Evolutionary conservation across 2,113 vertebrate genomes (phyloP), one percentile per base, ranked within the genome.

Genomic region (Clarias magur): DNA sequence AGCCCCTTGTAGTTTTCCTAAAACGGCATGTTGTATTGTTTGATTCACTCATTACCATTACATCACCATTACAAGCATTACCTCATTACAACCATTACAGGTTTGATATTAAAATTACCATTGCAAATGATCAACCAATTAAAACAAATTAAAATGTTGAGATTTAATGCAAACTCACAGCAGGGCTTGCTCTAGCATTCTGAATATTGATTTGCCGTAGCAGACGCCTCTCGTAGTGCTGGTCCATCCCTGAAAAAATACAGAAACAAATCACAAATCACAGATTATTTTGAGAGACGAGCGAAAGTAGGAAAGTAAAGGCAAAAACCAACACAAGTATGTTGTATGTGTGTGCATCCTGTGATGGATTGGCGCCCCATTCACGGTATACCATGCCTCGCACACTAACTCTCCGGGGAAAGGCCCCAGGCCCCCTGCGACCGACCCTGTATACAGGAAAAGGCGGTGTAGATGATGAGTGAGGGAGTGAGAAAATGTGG

Each of bases 171-270:
- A 25, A n/a, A 97, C 97, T 97, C 91, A 99, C 98, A 1, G 96
- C 92, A 0, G 98, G 97, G 93, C 97, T 97, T 1, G 95, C 96
- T 84, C 98, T 99, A 87, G 97, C 97, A 63, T 99, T 99, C 91
- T 99, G 98, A 65, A 98, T 95, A 91, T 98, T 97, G 84, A 99
- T 99, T 87, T 99, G 98, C 73, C 97, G 96, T 15, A 99, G 95
- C 34, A 99, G 96, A 70, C 98, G 95, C 75, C 96, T 94, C 92
- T 99, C 97, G 0, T 99, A 99, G 89, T 98, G 97, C 92, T 99
- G 98, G 93, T 99, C 98, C 98, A 99, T 99, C 70, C 84, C 84
- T 72, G 86, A 82, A 48, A 48, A 48, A 48, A 48, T 48, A 83
- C 86, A 75, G 84, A 75, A 81, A 67, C 16, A 68, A 42, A 53